Conservation (phyloP, 53 echinoderm and acorn worm genomes). For the Mesocentrotus franciscanus region DNA sequence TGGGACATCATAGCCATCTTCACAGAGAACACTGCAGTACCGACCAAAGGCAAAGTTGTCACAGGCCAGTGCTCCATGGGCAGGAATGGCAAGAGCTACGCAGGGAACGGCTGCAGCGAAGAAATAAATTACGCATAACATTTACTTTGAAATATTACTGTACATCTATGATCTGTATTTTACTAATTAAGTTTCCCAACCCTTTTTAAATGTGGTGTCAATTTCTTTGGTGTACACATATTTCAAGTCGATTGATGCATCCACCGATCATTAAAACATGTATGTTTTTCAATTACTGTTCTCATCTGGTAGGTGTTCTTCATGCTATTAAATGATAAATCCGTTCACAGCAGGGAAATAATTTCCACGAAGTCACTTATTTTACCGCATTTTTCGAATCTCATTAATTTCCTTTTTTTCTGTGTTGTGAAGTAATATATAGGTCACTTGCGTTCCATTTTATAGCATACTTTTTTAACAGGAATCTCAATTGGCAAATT, state of each 20-base stretch:
- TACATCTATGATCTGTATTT: no score
- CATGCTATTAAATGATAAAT: no score
- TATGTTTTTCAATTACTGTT: no score
- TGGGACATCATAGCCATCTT: conserved; percentile 46
- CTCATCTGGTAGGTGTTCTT: no score
- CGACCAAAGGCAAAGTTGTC: conserved; percentile 10
- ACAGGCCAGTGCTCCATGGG: conserved; percentile 34
- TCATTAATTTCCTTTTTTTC: background rate
- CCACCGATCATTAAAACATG: no score
- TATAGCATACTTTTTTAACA: no score
- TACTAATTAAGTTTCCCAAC: no score
- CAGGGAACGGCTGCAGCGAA: background rate
- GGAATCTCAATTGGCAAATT: background rate
- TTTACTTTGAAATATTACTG: background rate
- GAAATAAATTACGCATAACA: background rate
- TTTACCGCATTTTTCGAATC: background rate
- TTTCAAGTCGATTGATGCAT: background rate
- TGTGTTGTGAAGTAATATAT: background rate
- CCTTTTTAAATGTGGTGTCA: background rate
- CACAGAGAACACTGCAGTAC: conserved; percentile 28
- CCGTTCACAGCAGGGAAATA: background rate
- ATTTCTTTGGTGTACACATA: background rate
- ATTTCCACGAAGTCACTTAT: background rate
- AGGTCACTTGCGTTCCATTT: background rate
- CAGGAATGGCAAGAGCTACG: background rate